Evolutionary conservation across 2,888 invertebrate species (phyloP).

Genomic region (Dermolepida albohirtum): DNA sequence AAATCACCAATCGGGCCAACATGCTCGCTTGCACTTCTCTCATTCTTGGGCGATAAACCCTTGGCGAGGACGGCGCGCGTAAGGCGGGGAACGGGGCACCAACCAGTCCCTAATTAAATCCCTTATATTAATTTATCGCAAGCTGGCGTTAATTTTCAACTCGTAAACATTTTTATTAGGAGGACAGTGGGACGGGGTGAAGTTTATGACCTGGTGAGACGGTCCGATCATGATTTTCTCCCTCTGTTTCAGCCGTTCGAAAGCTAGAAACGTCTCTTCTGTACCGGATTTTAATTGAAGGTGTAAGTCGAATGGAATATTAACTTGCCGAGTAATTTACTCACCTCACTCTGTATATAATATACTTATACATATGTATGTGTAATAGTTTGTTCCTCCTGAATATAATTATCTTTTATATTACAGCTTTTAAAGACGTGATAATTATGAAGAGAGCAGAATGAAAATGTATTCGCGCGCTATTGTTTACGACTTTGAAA

Average conservation of each 20-base stretch:
- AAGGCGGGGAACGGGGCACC: background rate
- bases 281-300: conserved; percentile 16
- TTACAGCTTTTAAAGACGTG: too few relatives aligned
- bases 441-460: too few relatives aligned
- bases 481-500: too few relatives aligned
- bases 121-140: conserved; percentile 63
- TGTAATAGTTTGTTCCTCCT: too few relatives aligned
- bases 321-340: too few relatives aligned
- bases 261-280: conserved; percentile 8
- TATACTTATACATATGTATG: conserved; percentile 5
- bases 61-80: background rate
- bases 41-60: conserved; percentile 24
- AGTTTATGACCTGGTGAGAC: conserved; percentile 46
- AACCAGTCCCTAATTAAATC: conserved; percentile 61
- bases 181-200: conserved; percentile 43
- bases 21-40: conserved; percentile 10
- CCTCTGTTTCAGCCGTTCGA: too few relatives aligned
- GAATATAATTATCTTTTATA: too few relatives aligned
- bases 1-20: conserved; percentile 5
- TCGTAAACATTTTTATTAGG: conserved; percentile 63
- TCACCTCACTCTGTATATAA: too few relatives aligned
- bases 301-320: background rate
- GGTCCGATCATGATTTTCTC: conserved; percentile 48
- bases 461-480: too few relatives aligned
- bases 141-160: conserved; percentile 62